phyloP scores from a whole-genome alignment of 2,888 invertebrate genomes.

The Ctenicera cuprea region DNA sequence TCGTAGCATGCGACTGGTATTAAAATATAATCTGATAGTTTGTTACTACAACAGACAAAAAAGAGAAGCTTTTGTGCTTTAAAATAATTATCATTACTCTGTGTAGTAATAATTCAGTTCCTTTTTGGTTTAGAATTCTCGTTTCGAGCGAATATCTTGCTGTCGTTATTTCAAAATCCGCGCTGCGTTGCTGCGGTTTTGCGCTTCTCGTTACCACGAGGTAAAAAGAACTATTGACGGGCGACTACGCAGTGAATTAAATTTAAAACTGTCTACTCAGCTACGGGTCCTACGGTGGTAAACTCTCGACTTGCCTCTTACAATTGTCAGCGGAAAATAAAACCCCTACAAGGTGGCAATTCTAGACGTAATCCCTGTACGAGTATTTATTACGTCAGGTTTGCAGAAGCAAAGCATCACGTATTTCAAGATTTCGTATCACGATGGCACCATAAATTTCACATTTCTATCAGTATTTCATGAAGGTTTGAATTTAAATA shows the following conservation, averaged over 20 bases:
- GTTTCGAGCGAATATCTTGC: background rate
- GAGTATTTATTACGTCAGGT: constrained; percentile 33
- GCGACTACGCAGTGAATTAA: constrained; percentile 18
- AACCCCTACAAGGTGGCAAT: constrained; percentile 36
- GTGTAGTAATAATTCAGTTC: constrained; percentile 8
- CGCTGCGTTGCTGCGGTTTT: constrained; percentile 9
- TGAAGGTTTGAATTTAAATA: background rate
- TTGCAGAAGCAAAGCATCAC: constrained; percentile 19
- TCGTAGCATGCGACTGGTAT: background rate
- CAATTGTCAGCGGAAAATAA: constrained; percentile 38
- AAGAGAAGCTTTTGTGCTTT: constrained; percentile 1
- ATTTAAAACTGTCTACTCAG: constrained; percentile 21
- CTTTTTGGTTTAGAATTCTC: constrained; percentile 11
- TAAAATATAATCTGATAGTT: constrained; percentile 6
- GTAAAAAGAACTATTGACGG: constrained; percentile 14
- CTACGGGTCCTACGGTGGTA: constrained; percentile 14
- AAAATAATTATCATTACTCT: constrained; percentile 8
- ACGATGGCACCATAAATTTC: constrained; percentile 1
- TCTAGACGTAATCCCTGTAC: constrained; percentile 34
- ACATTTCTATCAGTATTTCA: constrained; percentile 8
- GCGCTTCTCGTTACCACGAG: constrained; percentile 1
- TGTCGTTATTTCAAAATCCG: constrained; percentile 9
- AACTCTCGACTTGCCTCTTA: constrained; percentile 28
- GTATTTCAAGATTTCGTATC: constrained; percentile 26
- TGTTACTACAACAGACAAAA: background rate